Conservation (phyloP, 1,140 invertebrate species). For the Nixonia krombeini region DNA sequence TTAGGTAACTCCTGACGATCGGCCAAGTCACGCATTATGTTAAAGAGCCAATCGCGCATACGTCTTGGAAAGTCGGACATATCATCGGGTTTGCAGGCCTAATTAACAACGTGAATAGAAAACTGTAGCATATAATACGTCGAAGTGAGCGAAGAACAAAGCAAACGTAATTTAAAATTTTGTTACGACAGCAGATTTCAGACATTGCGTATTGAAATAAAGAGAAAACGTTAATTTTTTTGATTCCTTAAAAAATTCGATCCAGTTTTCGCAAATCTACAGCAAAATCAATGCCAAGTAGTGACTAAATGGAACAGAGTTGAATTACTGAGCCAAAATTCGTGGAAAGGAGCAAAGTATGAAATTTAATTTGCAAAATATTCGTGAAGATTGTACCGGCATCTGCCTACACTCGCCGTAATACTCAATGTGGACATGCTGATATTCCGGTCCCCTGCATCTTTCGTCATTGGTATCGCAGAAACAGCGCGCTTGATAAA, state of each 20-base stretch:
- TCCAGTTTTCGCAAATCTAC: too few species aligned
- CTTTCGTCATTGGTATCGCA: conserved; percentile 83
- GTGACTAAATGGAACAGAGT: too few species aligned
- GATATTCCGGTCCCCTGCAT: conserved; percentile 82
- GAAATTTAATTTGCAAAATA: neutral
- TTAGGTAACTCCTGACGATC: conserved; percentile 89
- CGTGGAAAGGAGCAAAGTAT: too few species aligned
- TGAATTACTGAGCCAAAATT: too few species aligned
- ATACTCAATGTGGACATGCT: conserved; percentile 94
- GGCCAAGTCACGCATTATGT: conserved; percentile 95
- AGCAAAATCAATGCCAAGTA: too few species aligned
- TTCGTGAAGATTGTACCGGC: conserved; percentile 73
- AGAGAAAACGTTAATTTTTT: too few species aligned
- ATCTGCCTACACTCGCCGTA: conserved; percentile 88
- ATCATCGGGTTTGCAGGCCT: conserved; percentile 86
- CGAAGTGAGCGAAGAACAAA: too few species aligned
- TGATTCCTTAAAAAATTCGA: too few species aligned
- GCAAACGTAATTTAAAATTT: too few species aligned
- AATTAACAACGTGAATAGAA: neutral
- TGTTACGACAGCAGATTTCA: too few species aligned
- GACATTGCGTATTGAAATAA: too few species aligned
- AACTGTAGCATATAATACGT: neutral
- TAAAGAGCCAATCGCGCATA: conserved; percentile 97
- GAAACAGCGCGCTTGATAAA: conserved; percentile 90
- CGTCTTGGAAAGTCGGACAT: conserved; percentile 92